Evolutionary conservation across 2,888 invertebrate genomes (phyloP).

Genomic region (Idaea dimidiata): DNA sequence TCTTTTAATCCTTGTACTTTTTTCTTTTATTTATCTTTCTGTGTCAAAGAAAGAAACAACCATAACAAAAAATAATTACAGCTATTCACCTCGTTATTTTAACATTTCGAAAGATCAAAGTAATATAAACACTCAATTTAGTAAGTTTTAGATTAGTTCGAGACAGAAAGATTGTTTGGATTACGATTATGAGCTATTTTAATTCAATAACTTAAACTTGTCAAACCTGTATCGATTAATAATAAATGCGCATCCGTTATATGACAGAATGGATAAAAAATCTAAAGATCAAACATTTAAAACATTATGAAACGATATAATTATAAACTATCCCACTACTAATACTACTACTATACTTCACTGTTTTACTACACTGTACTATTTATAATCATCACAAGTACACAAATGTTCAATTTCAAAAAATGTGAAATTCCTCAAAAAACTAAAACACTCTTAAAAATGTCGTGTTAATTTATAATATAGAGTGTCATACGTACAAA

Average conservation of each 20-base stretch:
- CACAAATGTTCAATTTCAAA: too few species aligned
- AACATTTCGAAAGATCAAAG: neutral
- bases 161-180: neutral
- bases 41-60: neutral
- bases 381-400: too few species aligned
- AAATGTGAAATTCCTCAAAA: too few species aligned
- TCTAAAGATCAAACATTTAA: neutral
- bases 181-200: neutral
- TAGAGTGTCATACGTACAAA: too few species aligned
- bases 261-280: constrained; percentile 21
- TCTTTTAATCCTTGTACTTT: too few species aligned
- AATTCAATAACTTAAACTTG: neutral
- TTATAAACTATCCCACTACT: constrained; percentile 3
- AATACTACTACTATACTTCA: too few species aligned
- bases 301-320: constrained; percentile 4
- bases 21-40: too few species aligned
- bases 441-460: too few species aligned
- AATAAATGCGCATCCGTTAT: constrained; percentile 23
- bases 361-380: too few species aligned
- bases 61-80: neutral
- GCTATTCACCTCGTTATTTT: neutral
- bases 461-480: too few species aligned
- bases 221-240: constrained; percentile 22
- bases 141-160: neutral
- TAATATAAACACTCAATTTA: neutral